Base-by-base conservation (phyloP, 2,113 vertebrate species). In the Trichechus manatus region DNA sequence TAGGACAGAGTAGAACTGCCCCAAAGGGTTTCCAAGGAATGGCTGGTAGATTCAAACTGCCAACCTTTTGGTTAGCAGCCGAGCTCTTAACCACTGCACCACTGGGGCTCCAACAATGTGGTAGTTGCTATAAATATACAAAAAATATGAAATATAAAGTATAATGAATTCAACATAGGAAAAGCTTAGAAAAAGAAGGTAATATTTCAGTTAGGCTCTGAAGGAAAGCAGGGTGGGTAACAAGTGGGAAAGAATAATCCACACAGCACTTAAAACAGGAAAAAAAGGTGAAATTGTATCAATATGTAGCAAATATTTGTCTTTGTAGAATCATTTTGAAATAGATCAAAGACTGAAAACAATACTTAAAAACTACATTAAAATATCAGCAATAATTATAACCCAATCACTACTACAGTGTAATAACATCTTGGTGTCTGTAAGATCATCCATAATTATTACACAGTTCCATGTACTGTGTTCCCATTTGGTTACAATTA, bases 241-340 rank as follows among this genome's bases (percentile, higher is more conserved):
- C 61, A 74, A 3, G 33, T 53, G 33, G n/a, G 13, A 68, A 92
- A 96, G 20, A 72, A 72, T n/a, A 25, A 7, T 27, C 47, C 31
- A 53, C 13, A 44, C 5, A 85, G 36, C 53, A 88, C 14, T 70
- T 89, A 64, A 59, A 8, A 70, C 15, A 77, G 47, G 90, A 23
- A 87, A 87, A 93, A 87, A 91, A 77, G 20, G 89, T 59, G 33
- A 93, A 56, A 89, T 0, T 94, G 25, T 9, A 47, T 81, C 3
- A 29, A 44, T 66, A 78, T 44, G 17, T 0, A 91, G 44, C 10
- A 80, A 84, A 39, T 53, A 94, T 92, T 80, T 81, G 5, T 87
- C n/a, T 78, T 74, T 27, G 68, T 31, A 93, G 20, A 87, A 63
- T 79, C 53, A 91, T 72, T 95, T 93, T 91, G 53, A 93, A 92